These are phyloP conservation scores for Epizoanthus rinbou DNA, from an alignment of 92 coral and sea anemone genomes.

Conservation along the genomic window DNA sequence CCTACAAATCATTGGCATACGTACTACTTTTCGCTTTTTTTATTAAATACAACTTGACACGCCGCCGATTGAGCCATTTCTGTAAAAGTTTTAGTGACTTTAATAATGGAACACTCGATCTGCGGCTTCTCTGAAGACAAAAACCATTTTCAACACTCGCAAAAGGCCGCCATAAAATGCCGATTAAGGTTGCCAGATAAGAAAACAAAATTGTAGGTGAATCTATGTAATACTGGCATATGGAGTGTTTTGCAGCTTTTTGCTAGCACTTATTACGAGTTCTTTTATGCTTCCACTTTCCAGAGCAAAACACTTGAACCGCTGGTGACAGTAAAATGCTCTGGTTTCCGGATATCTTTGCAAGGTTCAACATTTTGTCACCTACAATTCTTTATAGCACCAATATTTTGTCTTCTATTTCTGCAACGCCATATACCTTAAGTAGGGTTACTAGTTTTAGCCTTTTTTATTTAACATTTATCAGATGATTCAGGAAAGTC, in stretches of 20 bases:
- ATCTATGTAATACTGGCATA: background rate
- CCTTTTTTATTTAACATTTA: background rate
- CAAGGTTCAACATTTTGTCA: slow-evolving; percentile 8
- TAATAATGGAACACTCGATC: slow-evolving; percentile 13
- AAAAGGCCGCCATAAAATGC: slow-evolving; percentile 1
- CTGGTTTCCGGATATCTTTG: slow-evolving; percentile 6
- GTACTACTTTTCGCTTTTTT: slow-evolving; percentile 11
- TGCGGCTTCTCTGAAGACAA: slow-evolving; percentile 5
- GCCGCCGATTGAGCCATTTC: slow-evolving; percentile 9
- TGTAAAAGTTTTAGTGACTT: slow-evolving; percentile 7
- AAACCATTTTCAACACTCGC: slow-evolving; percentile 9
- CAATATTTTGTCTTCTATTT: slow-evolving; percentile 1
- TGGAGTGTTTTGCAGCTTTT: slow-evolving; percentile 7
- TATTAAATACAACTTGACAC: background rate
- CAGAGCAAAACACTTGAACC: background rate
- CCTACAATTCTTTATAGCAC: background rate
- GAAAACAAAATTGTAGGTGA: background rate
- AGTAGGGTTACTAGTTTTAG: slow-evolving; percentile 1
- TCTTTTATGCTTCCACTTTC: slow-evolving; percentile 3
- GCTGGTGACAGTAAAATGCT: slow-evolving; percentile 14
- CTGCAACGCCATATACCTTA: slow-evolving; percentile 1
- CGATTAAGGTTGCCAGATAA: background rate
- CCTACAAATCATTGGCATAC: background rate
- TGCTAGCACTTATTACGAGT: slow-evolving; percentile 4
- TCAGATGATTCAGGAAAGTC: slow-evolving; percentile 11